Evolutionary conservation across 1,140 invertebrate genomes (phyloP).

Genomic region (Sesamia nonagrioides): DNA sequence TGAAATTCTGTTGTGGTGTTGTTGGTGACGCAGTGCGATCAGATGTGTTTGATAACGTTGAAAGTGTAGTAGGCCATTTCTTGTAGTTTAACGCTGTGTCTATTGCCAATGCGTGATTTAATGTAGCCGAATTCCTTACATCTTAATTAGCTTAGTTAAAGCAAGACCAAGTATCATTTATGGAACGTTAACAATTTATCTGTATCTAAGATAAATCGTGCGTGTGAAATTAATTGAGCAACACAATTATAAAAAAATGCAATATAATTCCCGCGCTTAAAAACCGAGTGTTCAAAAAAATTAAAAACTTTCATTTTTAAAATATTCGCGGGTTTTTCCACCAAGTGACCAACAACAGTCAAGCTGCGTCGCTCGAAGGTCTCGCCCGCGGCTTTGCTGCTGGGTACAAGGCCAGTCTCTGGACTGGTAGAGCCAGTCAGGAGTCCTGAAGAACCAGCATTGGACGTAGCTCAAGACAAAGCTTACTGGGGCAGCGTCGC

Average conservation of each 20-base stretch:
- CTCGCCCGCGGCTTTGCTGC: conserved; percentile 82
- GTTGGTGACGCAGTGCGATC: conserved; percentile 73
- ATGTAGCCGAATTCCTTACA: conserved; percentile 8
- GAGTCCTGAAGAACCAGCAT: conserved; percentile 83
- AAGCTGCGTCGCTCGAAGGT: conserved; percentile 82
- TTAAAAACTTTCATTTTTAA: conserved; percentile 3
- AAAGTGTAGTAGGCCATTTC: conserved; percentile 42
- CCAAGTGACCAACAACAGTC: conserved; percentile 54
- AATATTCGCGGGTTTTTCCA: conserved; percentile 31
- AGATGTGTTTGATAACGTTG: conserved; percentile 68
- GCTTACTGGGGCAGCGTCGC: conserved; percentile 84
- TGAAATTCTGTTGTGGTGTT: conserved; percentile 20
- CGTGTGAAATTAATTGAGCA: not conserved
- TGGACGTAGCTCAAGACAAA: conserved; percentile 86
- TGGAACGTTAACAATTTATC: not conserved
- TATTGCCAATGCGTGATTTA: conserved; percentile 52
- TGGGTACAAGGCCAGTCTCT: conserved; percentile 81
- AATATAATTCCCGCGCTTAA: conserved; percentile 45
- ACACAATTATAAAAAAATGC: conserved; percentile 3
- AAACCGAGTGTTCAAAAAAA: not conserved
- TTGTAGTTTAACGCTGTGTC: conserved; percentile 41
- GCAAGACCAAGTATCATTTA: conserved; percentile 4
- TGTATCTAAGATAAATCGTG: not conserved
- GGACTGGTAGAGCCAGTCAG: conserved; percentile 80
- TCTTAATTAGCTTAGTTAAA: conserved; percentile 21